Percentiles rank a stretch among this genome's conserved stretches.
phyloP scores from a whole-genome alignment of 2,113 vertebrate genomes.

The Stictonetta naevosa region DNA sequence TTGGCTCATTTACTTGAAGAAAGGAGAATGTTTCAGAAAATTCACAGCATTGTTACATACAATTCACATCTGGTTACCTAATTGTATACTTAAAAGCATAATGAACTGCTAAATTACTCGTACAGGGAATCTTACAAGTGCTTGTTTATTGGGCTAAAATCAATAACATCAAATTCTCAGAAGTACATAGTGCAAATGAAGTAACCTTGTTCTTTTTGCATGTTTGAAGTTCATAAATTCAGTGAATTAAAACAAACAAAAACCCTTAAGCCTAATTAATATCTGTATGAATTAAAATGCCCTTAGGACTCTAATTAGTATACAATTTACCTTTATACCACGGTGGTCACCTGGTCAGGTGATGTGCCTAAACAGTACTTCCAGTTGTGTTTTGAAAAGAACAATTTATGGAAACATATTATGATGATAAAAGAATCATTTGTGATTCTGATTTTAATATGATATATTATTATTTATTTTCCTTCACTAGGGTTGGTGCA shows the following conservation, averaged over 20 bases:
- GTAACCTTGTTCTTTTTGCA: background rate
- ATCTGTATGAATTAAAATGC: background rate
- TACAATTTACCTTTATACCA: background rate
- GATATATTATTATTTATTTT: background rate
- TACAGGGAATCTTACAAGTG: background rate
- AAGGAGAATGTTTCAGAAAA: background rate
- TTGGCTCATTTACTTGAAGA: background rate
- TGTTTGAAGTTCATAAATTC: background rate
- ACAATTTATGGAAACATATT: background rate
- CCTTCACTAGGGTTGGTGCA: background rate
- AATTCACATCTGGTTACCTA: background rate
- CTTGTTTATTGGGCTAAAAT: background rate
- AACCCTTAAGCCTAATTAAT: background rate
- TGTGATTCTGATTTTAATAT: background rate
- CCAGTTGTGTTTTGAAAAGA: background rate
- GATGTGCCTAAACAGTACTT: background rate
- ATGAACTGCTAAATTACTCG: background rate
- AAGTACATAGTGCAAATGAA: background rate
- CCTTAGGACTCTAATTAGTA: background rate
- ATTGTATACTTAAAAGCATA: background rate
- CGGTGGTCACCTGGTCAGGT: fast-evolving
- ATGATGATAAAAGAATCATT: background rate
- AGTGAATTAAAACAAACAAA: background rate
- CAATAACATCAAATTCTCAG: background rate
- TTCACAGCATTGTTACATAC: fast-evolving